Base-by-base conservation (phyloP, 1,140 invertebrate species). In the Bactericera cockerelli region DNA sequence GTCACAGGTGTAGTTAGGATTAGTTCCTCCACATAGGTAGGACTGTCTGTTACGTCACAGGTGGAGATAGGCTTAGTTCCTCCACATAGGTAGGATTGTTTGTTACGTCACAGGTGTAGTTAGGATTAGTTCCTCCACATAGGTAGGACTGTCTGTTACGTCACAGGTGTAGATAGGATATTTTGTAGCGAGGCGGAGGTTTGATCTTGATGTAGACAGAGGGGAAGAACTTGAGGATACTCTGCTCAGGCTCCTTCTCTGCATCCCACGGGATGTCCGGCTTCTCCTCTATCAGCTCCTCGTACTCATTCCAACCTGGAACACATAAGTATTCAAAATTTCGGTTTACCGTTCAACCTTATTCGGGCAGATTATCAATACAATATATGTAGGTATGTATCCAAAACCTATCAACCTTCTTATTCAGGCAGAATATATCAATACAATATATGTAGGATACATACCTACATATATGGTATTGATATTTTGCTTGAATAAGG, bases 181-280 rank as follows among this genome's bases (percentile, higher is more conserved):
- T 49, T 49, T 22, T 16, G 42, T 49, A 49, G 4, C n/a, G 4
- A 8, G 42, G 42, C 3, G 42, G 42, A 10, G 42, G 42, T 49
- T 49, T 49, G 22, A 49, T 49, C 22, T 49, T 49, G n/a, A 49
- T 49, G 42, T 49, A 49, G n/a, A 49, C 42, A 49, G 42, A 49
- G n/a, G 42, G 42, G 22, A 49, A 49, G 22, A 49, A 49, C 19
- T 49, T 49, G 42, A 49, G 42, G 19, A 49, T 49, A 49, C 42
- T 49, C 19, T 49, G 42, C 3, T 49, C 42, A 19, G 42, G 42
- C 42, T 49, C 42, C 42, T 49, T 49, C 19, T 49, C 42, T 6
- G 42, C 42, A 49, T 49, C 42, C n/a, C 22, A 49, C 22, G 42
- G 42, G 22, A 49, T 49, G 6, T 49, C 42, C 8, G 42, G 42